Evolutionary conservation across 2,797 vertebrate species (phyloP).

Genomic region (Apogon hyalosoma): DNA sequence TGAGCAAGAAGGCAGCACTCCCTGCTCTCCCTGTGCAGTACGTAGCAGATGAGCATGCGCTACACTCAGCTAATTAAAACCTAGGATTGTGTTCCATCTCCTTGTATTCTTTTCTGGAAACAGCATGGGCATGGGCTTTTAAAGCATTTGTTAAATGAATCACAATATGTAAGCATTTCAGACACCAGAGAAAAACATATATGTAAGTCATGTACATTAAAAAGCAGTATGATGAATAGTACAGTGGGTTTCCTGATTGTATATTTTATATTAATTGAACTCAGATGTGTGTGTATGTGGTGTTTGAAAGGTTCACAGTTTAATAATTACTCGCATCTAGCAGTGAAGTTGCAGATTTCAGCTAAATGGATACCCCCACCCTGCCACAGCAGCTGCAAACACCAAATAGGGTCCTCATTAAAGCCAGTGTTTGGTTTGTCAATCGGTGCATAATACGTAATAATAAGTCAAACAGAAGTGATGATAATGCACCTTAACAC

Average conservation of each 20-base stretch:
- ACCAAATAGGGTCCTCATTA: no score
- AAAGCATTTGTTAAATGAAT: conserved; percentile 57
- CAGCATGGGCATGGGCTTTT: conserved; percentile 36
- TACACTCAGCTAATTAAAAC: conserved; percentile 78
- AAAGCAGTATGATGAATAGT: neutral
- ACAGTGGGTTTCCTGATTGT: neutral
- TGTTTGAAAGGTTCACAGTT: no score
- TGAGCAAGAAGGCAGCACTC: conserved; percentile 80
- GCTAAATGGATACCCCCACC: no score
- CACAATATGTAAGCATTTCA: conserved; percentile 39
- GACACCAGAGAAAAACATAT: conserved; percentile 13
- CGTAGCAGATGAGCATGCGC: conserved; percentile 67
- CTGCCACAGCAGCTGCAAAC: no score
- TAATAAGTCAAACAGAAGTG: no score
- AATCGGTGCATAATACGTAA: no score
- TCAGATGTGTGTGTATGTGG: no score
- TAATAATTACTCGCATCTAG: no score
- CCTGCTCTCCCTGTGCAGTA: conserved; percentile 66
- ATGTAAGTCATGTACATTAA: neutral
- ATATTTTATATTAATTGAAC: no score
- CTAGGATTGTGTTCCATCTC: conserved; percentile 52
- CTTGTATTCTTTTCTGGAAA: conserved; percentile 45
- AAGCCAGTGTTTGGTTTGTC: no score
- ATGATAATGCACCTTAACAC: no score
- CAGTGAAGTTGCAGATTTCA: no score